Evolutionary conservation across 2,888 invertebrate genomes (phyloP).

Genomic region (Plebejus anna): DNA sequence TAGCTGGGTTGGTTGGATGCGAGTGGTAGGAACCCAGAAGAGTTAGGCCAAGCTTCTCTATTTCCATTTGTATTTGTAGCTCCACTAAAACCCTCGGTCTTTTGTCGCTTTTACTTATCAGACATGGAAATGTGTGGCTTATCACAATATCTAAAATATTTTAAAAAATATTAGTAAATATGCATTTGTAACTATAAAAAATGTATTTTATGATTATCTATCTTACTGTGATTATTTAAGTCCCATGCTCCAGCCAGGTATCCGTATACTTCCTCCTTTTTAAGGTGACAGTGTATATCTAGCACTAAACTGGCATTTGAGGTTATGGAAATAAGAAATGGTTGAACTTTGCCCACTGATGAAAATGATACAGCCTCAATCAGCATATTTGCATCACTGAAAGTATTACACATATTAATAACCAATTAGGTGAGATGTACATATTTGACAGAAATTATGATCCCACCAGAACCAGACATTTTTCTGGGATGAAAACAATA

Average conservation of each 20-base stretch:
- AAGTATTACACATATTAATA: slow-evolving; percentile 38
- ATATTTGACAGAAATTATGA: no score
- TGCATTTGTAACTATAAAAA: slow-evolving; percentile 27
- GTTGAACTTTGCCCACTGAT: slow-evolving; percentile 93
- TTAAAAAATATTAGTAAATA: not conserved
- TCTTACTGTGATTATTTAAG: slow-evolving; percentile 93
- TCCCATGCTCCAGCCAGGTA: slow-evolving; percentile 98
- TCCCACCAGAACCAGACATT: no score
- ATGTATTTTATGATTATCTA: not conserved
- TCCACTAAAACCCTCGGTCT: slow-evolving; percentile 88
- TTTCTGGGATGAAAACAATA: no score
- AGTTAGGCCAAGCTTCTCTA: slow-evolving; percentile 89
- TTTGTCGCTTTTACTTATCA: slow-evolving; percentile 88
- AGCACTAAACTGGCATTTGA: slow-evolving; percentile 92
- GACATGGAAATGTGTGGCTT: slow-evolving; percentile 93
- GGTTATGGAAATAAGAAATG: slow-evolving; percentile 92
- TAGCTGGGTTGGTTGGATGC: slow-evolving; percentile 92
- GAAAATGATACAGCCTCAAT: slow-evolving; percentile 94
- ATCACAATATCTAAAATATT: slow-evolving; percentile 87
- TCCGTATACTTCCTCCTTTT: slow-evolving; percentile 97
- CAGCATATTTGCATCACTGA: slow-evolving; percentile 92
- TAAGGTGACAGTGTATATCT: slow-evolving; percentile 96
- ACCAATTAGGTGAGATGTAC: no score
- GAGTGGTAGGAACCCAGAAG: slow-evolving; percentile 98
- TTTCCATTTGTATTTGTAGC: slow-evolving; percentile 88